Conservation (phyloP, 2,113 vertebrate genomes). For the Falco punctatus region DNA sequence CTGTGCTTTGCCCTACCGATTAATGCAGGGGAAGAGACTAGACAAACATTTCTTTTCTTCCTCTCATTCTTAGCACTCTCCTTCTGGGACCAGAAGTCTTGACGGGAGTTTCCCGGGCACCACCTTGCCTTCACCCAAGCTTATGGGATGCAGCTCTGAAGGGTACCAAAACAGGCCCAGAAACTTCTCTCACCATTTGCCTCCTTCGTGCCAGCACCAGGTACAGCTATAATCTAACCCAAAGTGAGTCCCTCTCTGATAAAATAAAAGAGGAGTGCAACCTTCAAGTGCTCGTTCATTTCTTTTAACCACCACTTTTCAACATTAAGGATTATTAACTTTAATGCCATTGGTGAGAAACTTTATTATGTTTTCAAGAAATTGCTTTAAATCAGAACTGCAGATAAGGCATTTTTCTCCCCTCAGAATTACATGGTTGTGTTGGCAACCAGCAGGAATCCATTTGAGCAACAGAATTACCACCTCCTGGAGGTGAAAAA, state of each 20-base stretch:
- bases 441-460: conserved; percentile 70
- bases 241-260: conserved; percentile 23
- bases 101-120: not conserved
- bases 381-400: conserved; percentile 63
- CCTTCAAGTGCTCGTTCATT: conserved; percentile 48
- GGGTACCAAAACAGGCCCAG: not conserved
- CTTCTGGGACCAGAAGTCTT: not conserved
- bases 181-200: not conserved
- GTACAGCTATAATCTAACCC: not conserved
- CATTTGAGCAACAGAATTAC: conserved; percentile 74
- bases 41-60: not conserved
- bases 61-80: not conserved
- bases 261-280: conserved; percentile 57
- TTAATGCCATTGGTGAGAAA: conserved; percentile 58
- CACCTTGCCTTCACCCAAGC: not conserved
- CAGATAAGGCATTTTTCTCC: conserved; percentile 69
- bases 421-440: conserved; percentile 67
- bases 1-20: not conserved
- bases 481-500: conserved; percentile 74
- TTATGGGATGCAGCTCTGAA: not conserved
- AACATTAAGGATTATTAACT: conserved; percentile 72
- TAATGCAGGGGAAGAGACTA: not conserved
- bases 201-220: not conserved
- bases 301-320: conserved; percentile 69
- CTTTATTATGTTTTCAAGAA: conserved; percentile 70